A percentile compares a stretch with the other conserved stretches of the same genome.
Conservation (phyloP, 2,797 vertebrate species). For the Scolopax bukidnonensis region DNA sequence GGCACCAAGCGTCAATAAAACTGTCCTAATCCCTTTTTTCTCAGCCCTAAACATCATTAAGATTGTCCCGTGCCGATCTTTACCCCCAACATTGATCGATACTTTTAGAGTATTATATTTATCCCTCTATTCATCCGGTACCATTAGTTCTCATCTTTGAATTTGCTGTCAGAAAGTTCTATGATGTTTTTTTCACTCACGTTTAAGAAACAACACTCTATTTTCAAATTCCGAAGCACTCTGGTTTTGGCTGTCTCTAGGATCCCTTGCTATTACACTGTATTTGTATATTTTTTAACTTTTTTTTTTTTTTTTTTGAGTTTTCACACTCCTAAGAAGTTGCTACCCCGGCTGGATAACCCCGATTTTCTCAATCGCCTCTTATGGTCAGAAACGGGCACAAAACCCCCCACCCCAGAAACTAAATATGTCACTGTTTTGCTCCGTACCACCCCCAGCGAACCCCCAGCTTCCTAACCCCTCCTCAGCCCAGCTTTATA, state of each 20-base stretch:
- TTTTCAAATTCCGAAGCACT: not conserved
- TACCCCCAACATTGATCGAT: not conserved
- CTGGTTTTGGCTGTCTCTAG: no score
- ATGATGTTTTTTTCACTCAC: rapidly evolving
- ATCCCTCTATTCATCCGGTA: not conserved
- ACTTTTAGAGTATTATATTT: not conserved
- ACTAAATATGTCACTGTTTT: rapidly evolving
- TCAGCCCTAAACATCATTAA: not conserved
- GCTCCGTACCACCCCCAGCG: no score
- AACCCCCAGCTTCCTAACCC: rapidly evolving
- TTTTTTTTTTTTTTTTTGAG: not conserved
- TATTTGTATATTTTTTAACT: not conserved
- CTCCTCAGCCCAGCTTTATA: rapidly evolving
- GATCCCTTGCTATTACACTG: not conserved
- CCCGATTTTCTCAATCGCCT: not conserved
- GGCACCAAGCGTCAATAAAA: not conserved
- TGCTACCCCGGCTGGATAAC: not conserved
- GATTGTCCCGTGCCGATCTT: not conserved
- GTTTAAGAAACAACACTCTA: not conserved
- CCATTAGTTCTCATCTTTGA: not conserved
- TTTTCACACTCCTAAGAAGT: not conserved
- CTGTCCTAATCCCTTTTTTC: not conserved
- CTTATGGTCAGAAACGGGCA: rapidly evolving
- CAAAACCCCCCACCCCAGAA: not conserved
- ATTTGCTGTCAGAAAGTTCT: not conserved